Percentiles rank a stretch among this genome's conserved stretches.
Evolutionary conservation across 2,797 vertebrate genomes (phyloP).

Genomic region (Sebastes minor): DNA sequence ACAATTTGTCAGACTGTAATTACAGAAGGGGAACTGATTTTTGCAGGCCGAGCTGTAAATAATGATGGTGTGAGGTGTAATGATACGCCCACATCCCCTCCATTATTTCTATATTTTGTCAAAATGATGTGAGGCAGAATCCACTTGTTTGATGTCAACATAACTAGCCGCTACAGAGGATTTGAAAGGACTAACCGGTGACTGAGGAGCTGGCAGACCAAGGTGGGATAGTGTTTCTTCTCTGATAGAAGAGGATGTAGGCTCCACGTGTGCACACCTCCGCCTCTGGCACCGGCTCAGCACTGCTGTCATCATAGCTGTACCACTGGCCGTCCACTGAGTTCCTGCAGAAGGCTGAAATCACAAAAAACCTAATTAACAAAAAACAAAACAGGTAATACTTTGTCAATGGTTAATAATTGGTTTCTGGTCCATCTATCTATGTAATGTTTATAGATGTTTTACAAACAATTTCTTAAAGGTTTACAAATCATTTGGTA

Average conservation of each 20-base stretch:
- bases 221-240: slow-evolving; percentile 85
- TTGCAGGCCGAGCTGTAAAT: not conserved
- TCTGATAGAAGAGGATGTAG: slow-evolving; percentile 97
- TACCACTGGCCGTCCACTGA: slow-evolving; percentile 94
- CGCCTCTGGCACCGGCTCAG: slow-evolving; percentile 84
- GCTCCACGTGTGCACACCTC: slow-evolving; percentile 91
- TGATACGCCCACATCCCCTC: not conserved
- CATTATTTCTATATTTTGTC: not conserved
- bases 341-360: slow-evolving; percentile 92
- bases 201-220: slow-evolving; percentile 89
- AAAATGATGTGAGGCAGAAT: not conserved
- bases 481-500: too few species aligned
- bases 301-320: slow-evolving; percentile 91
- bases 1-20: not conserved
- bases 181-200: slow-evolving; percentile 80
- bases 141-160: not conserved
- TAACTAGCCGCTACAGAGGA: not conserved
- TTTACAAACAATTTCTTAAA: too few species aligned
- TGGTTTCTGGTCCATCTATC: too few species aligned
- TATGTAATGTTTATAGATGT: too few species aligned
- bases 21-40: not conserved
- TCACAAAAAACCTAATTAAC: not conserved
- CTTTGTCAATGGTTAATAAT: too few species aligned
- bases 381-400: too few species aligned
- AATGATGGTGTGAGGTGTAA: not conserved